Evolutionary conservation across 2,888 invertebrate species (phyloP), one percentile per base, ranked within the genome.

Genomic region (Melikaiella ostensackeni): DNA sequence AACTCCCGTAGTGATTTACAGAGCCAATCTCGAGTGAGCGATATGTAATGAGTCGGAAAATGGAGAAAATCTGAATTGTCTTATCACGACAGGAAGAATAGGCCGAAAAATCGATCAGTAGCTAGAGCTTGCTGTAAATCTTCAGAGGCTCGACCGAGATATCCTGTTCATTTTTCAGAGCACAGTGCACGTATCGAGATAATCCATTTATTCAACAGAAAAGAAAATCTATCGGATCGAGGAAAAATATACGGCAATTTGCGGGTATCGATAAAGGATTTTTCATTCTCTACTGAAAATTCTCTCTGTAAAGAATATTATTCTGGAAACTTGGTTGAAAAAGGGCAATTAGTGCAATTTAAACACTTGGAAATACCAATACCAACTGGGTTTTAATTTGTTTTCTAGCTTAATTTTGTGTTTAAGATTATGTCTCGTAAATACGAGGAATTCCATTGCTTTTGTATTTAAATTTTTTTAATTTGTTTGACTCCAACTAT

Each of bases 11-110:
- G 66, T 66, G 61, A 62, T 62, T 62, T 62, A 62, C 16, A 33
- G 27, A 66, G 19, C 64, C 42, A 16, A 46, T 46, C 27, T 46
- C 8, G 46, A 66, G 16, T 9, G 27, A 27, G 27, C 27, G 38
- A 66, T 66, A 27, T 27, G n/a, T 66, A 66, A 66, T 66, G 66
- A 66, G 19, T 66, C 19, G n/a, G 66, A 66, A 66, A 42, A 66
- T 66, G 21, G 42, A 27, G 46, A 66, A 66, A 66, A 66, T 66
- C 42, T 66, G 9, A 42, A 46, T 66, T 46, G 27, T 46, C 46
- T 66, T 66, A 46, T 24, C 38, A 7, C 0, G 9, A 62, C 33
- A 8, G 16, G 33, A 33, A 8, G 21, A 21, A 21, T 33, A 62
- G 30, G 30, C 61, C 61, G 33, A 62, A 62, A 30, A 62, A 62